Conservation (phyloP, 2,113 vertebrate species). For the Otocyon megalotis region DNA sequence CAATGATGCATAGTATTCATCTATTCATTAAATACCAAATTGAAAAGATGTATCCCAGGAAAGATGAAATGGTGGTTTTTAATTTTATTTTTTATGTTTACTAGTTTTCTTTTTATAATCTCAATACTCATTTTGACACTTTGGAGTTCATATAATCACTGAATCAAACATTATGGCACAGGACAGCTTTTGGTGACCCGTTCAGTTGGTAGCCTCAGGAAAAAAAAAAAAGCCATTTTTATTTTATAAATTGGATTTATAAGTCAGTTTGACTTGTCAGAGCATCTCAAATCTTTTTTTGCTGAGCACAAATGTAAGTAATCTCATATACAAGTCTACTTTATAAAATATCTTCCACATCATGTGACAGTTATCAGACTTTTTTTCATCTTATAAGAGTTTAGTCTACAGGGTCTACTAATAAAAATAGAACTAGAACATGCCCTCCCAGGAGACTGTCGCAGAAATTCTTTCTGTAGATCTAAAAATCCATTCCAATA, state of each 20-base stretch:
- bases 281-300: neutral
- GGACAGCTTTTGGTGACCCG: neutral
- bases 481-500: neutral
- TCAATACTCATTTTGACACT: neutral
- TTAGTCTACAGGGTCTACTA: neutral
- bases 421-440: neutral
- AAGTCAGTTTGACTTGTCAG: neutral
- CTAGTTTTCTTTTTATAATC: neutral
- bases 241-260: neutral
- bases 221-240: neutral
- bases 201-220: neutral
- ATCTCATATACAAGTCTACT: neutral
- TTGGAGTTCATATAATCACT: neutral
- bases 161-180: neutral
- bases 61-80: neutral
- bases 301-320: neutral
- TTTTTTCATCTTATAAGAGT: neutral
- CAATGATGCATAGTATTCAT: neutral
- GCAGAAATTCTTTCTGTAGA: neutral
- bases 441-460: neutral
- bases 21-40: neutral
- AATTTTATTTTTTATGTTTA: neutral
- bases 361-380: neutral
- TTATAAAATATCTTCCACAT: neutral
- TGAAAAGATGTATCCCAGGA: neutral